Evolutionary conservation across 2,888 invertebrate species (phyloP).

Genomic region (Hybos culiciformis): DNA sequence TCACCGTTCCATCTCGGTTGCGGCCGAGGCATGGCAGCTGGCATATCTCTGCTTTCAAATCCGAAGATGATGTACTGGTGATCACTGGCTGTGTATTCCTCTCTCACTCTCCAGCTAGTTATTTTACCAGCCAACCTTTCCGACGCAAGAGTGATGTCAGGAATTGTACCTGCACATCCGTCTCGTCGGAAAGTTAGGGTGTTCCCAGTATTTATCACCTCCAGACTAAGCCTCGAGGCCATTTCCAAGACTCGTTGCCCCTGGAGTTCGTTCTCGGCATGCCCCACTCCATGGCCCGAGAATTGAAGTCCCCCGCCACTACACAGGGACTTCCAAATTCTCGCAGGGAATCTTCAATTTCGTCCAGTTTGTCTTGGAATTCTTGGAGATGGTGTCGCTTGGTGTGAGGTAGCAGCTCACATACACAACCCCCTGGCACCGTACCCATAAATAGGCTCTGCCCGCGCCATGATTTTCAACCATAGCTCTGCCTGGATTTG

Average conservation of each 20-base stretch:
- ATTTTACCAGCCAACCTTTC: too few species aligned
- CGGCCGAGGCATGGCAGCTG: too few species aligned
- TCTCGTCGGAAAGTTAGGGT: background rate
- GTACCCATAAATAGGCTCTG: background rate
- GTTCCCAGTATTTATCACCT: background rate
- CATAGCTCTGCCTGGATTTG: background rate
- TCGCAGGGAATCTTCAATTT: background rate
- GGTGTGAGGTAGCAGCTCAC: background rate
- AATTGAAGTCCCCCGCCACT: slow-evolving; percentile 7
- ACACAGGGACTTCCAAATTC: background rate
- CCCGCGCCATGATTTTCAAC: background rate
- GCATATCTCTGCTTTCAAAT: too few species aligned
- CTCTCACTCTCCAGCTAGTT: too few species aligned
- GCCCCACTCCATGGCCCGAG: slow-evolving; percentile 6
- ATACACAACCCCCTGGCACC: background rate
- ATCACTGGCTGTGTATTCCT: too few species aligned
- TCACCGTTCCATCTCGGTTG: too few species aligned
- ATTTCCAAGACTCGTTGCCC: slow-evolving; percentile 1
- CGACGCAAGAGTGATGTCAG: background rate
- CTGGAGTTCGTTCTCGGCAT: slow-evolving; percentile 2
- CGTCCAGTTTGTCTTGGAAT: background rate
- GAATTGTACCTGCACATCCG: background rate
- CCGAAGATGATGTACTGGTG: too few species aligned
- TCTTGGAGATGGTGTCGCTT: background rate
- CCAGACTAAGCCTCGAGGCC: background rate